Percentiles rank a stretch among this genome's conserved stretches.
phyloP scores from a whole-genome alignment of 2,113 vertebrate species.

The Hassar affinis region DNA sequence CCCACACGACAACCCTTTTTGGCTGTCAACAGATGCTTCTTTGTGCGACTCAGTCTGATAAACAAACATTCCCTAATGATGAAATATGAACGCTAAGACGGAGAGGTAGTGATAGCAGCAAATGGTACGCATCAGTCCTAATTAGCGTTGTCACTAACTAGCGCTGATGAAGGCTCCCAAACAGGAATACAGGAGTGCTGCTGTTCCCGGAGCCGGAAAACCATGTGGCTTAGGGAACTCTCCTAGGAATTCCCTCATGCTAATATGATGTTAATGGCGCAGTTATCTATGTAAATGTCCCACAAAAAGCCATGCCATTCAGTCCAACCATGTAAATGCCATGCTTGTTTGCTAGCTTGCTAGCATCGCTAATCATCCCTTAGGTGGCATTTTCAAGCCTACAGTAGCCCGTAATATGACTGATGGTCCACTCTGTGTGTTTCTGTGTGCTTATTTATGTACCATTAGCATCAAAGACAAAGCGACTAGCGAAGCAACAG shows the following conservation, averaged over 20 bases:
- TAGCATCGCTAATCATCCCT: not conserved
- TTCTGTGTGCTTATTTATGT: not conserved
- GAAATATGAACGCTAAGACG: constrained; percentile 29
- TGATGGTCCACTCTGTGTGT: not conserved
- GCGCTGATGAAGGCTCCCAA: not conserved
- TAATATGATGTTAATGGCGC: constrained; percentile 43
- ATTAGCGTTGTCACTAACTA: constrained; percentile 46
- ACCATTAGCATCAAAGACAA: not conserved
- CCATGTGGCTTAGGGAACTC: not conserved
- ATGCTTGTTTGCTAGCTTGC: not conserved
- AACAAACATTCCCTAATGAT: constrained; percentile 47
- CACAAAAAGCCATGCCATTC: not conserved
- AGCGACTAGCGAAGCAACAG: constrained; percentile 17
- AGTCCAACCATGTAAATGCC: not conserved
- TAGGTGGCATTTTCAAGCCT: not conserved
- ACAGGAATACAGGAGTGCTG: constrained; percentile 8
- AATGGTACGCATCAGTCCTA: constrained; percentile 37
- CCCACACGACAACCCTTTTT: constrained; percentile 21
- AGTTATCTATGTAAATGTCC: constrained; percentile 44
- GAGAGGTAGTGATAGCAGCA: constrained; percentile 20
- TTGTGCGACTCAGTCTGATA: constrained; percentile 32
- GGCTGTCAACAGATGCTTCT: constrained; percentile 43
- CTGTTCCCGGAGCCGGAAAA: constrained; percentile 18
- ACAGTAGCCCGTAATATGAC: not conserved
- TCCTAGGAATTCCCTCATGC: constrained; percentile 25